Evolutionary conservation across 2,797 vertebrate genomes (phyloP).

Genomic region (Stomatorhinus walkeri): DNA sequence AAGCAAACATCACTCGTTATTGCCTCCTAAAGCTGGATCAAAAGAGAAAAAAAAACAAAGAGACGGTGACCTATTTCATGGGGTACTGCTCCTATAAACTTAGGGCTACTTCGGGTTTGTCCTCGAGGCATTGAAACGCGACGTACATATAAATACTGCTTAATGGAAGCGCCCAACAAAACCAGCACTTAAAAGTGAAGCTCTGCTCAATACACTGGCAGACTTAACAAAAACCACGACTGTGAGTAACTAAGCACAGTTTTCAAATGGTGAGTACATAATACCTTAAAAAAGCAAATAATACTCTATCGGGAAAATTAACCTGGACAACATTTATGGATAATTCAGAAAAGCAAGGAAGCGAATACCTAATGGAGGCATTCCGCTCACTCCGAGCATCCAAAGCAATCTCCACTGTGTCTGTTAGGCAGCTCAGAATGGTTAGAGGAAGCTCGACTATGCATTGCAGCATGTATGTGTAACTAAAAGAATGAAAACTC

Average conservation of each 20-base stretch:
- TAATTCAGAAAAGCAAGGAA: not conserved
- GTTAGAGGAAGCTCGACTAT: not conserved
- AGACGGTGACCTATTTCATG: not conserved
- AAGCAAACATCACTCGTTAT: not conserved
- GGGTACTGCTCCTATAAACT: not conserved
- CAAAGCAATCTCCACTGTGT: not conserved
- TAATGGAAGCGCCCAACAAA: conserved; percentile 15
- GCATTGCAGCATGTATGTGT: not conserved
- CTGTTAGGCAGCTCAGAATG: not conserved
- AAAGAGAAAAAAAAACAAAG: not conserved
- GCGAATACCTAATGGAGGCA: not conserved
- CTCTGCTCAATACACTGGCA: not conserved
- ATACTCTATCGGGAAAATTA: conserved; percentile 2
- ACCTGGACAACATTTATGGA: not conserved
- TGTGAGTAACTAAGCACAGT: not conserved
- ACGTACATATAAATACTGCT: conserved; percentile 8
- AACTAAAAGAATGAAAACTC: not conserved
- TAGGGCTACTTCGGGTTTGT: not conserved
- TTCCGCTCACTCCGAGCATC: not conserved
- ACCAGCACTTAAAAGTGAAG: not conserved
- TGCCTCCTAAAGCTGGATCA: not conserved
- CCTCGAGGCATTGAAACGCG: conserved; percentile 20
- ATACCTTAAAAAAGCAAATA: conserved; percentile 4
- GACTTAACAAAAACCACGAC: not conserved
- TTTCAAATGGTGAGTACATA: not conserved